Conservation (phyloP, 2,797 vertebrate species). For the Helarctos malayanus region DNA sequence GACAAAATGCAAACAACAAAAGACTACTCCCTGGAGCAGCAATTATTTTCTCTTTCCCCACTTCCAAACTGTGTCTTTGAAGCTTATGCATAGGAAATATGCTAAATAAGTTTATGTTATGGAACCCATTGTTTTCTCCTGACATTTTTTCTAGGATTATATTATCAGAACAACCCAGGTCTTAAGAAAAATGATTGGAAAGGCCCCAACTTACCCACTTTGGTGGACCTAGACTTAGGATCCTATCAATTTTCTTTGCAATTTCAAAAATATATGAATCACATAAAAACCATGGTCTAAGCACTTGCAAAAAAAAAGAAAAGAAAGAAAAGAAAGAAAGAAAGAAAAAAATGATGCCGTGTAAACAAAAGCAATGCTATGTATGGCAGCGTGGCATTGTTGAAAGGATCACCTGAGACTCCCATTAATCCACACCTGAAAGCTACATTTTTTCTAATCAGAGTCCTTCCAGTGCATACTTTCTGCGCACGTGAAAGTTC, state of each 20-base stretch:
- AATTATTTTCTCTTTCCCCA: neutral
- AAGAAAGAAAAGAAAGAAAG: neutral
- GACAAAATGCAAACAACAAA: neutral
- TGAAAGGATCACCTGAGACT: neutral
- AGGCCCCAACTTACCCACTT: neutral
- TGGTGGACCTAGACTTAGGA: neutral
- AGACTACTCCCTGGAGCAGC: neutral
- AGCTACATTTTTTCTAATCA: neutral
- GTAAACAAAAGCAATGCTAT: neutral
- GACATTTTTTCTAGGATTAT: neutral
- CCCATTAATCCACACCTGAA: neutral
- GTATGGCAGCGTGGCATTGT: rapidly evolving
- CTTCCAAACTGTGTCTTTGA: neutral
- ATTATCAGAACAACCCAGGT: neutral
- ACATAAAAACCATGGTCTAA: neutral
- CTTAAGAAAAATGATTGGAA: neutral
- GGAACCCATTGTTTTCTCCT: neutral
- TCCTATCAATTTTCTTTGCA: neutral
- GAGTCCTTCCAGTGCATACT: neutral
- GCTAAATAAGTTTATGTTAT: neutral
- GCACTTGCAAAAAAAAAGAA: neutral
- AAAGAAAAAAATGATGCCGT: neutral
- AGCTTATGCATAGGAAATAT: neutral
- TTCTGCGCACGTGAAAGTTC: neutral
- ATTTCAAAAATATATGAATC: neutral